A percentile compares a stretch with the other conserved stretches of the same genome.
Evolutionary conservation across 2,113 vertebrate species (phyloP).

Genomic region (Ia io): DNA sequence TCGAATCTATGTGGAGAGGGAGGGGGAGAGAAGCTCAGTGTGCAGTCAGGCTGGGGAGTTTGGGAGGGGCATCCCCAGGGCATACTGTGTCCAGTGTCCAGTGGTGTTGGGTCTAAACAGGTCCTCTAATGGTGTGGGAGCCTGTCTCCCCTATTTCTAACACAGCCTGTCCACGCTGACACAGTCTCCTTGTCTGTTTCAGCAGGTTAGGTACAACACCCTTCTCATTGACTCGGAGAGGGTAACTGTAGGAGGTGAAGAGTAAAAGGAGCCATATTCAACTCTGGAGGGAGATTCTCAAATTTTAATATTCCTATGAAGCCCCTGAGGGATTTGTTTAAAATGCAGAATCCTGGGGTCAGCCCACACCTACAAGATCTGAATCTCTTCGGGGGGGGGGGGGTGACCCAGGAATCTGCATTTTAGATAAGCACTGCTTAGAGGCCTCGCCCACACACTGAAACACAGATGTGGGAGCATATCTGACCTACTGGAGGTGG

Average conservation of each 20-base stretch:
- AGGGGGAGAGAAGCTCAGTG: background rate
- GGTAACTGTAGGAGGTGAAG: background rate
- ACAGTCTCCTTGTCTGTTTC: background rate
- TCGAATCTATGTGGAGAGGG: constrained; percentile 85
- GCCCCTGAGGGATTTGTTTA: background rate
- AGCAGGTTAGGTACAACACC: background rate
- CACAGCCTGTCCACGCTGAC: background rate
- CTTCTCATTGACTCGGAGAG: background rate
- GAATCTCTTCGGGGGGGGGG: background rate
- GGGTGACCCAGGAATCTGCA: background rate
- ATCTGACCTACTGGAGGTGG: no score
- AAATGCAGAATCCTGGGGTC: background rate
- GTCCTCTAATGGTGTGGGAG: background rate
- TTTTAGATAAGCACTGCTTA: background rate
- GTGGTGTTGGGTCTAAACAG: background rate
- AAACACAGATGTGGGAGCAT: background rate
- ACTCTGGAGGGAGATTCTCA: background rate
- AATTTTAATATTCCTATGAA: background rate
- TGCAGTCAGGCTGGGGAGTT: background rate
- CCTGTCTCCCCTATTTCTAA: background rate
- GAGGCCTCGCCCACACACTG: no score
- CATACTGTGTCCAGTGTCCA: background rate
- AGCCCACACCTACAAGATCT: background rate
- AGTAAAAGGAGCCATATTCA: background rate
- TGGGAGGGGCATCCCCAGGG: background rate